Conservation (phyloP, 2,113 vertebrate species). For the human (Homo sapiens) region DNA sequence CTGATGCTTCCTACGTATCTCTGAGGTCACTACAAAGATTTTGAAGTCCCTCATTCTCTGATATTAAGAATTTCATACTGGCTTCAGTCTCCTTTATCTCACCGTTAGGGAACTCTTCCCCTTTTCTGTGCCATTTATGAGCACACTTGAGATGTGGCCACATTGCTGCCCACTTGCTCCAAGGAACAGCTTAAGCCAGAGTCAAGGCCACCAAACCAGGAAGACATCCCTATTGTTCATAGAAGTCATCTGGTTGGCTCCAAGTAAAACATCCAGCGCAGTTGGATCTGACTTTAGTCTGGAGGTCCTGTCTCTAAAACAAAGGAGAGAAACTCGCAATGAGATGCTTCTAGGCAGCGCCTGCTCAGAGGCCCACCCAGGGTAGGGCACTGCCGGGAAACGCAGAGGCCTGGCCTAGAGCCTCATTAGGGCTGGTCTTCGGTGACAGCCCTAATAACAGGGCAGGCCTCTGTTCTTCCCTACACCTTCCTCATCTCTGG, state of each 20-base stretch:
- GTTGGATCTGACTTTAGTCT: not conserved
- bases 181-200: conserved; percentile 90
- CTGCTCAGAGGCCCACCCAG: not conserved
- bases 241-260: not conserved
- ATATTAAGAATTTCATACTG: conserved; percentile 83
- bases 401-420: not conserved
- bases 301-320: not conserved
- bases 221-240: conserved; percentile 80
- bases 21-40: conserved; percentile 88
- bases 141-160: conserved; percentile 90
- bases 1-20: conserved; percentile 90
- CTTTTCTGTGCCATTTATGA: conserved; percentile 90
- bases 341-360: not conserved
- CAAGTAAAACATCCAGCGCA: not conserved
- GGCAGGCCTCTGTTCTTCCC: too few relatives aligned
- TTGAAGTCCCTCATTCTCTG: conserved; percentile 89
- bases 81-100: conserved; percentile 86
- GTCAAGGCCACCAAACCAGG: conserved; percentile 89
- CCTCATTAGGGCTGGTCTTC: not conserved
- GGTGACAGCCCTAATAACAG: too few relatives aligned
- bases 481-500: too few relatives aligned
- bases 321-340: not conserved
- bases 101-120: conserved; percentile 85
- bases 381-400: not conserved
- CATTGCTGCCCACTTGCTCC: conserved; percentile 87